Evolutionary conservation across 2,888 invertebrate species (phyloP).

Genomic region (Gasteruption jaculator): DNA sequence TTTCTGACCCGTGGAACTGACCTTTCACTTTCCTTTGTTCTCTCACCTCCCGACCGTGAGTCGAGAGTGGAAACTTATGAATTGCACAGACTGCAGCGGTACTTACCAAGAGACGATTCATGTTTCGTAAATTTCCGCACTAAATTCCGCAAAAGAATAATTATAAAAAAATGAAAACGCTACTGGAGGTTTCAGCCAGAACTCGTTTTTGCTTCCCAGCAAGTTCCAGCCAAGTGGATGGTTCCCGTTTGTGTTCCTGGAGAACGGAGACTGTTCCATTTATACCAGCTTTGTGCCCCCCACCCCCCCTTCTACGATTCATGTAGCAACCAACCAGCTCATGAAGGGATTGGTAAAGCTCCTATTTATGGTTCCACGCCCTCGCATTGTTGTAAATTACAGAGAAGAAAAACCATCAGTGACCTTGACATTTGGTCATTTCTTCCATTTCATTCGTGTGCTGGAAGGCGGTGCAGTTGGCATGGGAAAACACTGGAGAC

Average conservation of each 20-base stretch:
- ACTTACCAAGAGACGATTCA: too few species aligned
- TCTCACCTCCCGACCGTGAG: slow-evolving; percentile 15
- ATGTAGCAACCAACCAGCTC: too few species aligned
- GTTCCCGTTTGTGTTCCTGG: slow-evolving; percentile 44
- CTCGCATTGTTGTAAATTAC: slow-evolving; percentile 13
- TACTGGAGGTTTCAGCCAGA: slow-evolving; percentile 39
- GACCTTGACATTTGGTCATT: slow-evolving; percentile 30
- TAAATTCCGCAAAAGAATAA: too few species aligned
- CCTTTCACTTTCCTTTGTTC: slow-evolving; percentile 48
- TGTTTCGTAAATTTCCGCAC: too few species aligned
- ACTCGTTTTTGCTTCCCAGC: slow-evolving; percentile 30
- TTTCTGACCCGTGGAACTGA: too few species aligned
- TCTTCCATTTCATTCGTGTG: slow-evolving; percentile 22
- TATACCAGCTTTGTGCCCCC: slow-evolving; percentile 46
- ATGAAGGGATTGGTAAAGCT: too few species aligned
- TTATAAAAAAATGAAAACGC: too few species aligned
- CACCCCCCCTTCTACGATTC: slow-evolving; percentile 31
- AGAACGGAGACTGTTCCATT: slow-evolving; percentile 45
- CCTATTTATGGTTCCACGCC: slow-evolving; percentile 17
- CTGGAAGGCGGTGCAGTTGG: too few species aligned
- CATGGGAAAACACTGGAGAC: too few species aligned
- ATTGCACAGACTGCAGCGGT: too few species aligned
- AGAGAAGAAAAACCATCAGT: too few species aligned
- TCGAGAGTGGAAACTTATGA: slow-evolving; percentile 7
- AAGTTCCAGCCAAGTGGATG: too few species aligned